phyloP scores from a whole-genome alignment of 2,113 vertebrate genomes.

The Xiphophorus hellerii region DNA sequence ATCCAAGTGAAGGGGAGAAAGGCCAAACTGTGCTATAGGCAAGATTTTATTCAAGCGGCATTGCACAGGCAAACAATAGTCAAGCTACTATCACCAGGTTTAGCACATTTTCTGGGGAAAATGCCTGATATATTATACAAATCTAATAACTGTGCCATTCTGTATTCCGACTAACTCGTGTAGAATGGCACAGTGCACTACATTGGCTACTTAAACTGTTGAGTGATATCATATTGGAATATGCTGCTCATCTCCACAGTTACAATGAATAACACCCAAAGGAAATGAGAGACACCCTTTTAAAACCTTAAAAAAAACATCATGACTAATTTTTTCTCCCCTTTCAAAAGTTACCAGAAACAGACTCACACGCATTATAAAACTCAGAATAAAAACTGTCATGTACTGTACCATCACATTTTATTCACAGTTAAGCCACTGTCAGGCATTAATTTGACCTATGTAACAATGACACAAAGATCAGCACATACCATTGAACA shows the following conservation, averaged over 20 bases:
- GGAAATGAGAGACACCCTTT: conserved; percentile 73
- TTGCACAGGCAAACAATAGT: too few species aligned
- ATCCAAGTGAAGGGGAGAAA: too few species aligned
- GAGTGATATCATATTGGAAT: conserved; percentile 41
- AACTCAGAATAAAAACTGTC: conserved; percentile 1
- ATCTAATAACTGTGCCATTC: not conserved
- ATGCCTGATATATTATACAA: not conserved
- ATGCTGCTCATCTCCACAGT: conserved; percentile 60
- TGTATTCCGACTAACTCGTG: not conserved
- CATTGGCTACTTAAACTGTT: conserved; percentile 6
- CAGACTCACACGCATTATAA: conserved; percentile 1
- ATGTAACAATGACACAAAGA: conserved; percentile 13
- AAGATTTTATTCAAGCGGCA: too few species aligned
- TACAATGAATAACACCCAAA: conserved; percentile 70
- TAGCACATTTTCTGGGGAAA: not conserved
- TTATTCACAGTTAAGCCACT: not conserved
- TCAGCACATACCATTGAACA: not conserved
- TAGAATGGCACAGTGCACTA: not conserved
- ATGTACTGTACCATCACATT: not conserved
- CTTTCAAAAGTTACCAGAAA: conserved; percentile 22
- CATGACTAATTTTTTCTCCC: conserved; percentile 63
- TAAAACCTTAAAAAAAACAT: conserved; percentile 56
- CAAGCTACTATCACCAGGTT: too few species aligned
- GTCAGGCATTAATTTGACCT: not conserved
- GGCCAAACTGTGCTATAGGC: too few species aligned